Evolutionary conservation across 2,797 vertebrate species (phyloP).

Genomic region (Chiloscyllium punctatum): DNA sequence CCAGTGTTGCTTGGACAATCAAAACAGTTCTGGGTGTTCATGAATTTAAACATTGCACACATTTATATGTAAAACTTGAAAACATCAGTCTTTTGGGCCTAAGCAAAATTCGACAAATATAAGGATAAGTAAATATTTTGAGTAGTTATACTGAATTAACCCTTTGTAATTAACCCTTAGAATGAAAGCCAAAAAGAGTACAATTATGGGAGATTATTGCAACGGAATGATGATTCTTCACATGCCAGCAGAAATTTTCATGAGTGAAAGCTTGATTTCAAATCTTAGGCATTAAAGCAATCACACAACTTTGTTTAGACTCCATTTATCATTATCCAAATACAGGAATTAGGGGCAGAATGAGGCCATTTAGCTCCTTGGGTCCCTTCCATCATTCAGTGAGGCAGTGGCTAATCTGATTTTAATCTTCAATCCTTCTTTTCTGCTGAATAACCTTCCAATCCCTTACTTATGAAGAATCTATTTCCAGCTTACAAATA

Average conservation of each 20-base stretch:
- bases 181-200: background rate
- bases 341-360: too few relatives aligned
- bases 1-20: background rate
- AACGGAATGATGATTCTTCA: slow-evolving; percentile 39
- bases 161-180: too few relatives aligned
- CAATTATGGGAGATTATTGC: background rate
- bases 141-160: too few relatives aligned
- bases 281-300: slow-evolving; percentile 57
- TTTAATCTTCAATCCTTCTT: too few relatives aligned
- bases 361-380: too few relatives aligned
- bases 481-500: too few relatives aligned
- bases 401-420: too few relatives aligned
- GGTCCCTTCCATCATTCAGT: too few relatives aligned
- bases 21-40: background rate
- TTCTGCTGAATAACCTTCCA: too few relatives aligned
- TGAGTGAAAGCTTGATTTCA: background rate
- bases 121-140: background rate
- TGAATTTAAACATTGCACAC: background rate
- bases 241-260: slow-evolving; percentile 49
- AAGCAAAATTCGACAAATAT: background rate
- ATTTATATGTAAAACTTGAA: background rate
- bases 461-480: too few relatives aligned
- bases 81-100: background rate
- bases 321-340: slow-evolving; percentile 48
- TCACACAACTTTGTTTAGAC: slow-evolving; percentile 57